Evolutionary conservation across 2,797 vertebrate genomes (phyloP).

Genomic region (Cynopterus sphinx): DNA sequence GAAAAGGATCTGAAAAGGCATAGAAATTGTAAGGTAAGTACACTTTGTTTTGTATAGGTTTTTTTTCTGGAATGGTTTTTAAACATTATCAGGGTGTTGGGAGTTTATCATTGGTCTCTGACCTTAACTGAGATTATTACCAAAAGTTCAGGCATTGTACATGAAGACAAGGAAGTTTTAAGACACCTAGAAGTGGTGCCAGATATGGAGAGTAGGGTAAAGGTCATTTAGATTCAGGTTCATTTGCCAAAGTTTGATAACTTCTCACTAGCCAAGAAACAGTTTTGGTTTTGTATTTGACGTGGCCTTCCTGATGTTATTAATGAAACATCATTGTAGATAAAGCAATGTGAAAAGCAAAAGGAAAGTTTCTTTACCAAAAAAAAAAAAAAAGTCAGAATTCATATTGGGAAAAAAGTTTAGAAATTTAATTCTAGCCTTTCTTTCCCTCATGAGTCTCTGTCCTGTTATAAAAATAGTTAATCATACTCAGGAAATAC

Average conservation of each 20-base stretch:
- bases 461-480: slow-evolving; percentile 15
- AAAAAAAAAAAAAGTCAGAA: background rate
- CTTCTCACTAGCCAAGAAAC: slow-evolving; percentile 13
- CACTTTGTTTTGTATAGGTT: slow-evolving; percentile 16
- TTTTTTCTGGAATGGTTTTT: slow-evolving; percentile 3
- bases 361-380: background rate
- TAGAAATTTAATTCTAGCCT: slow-evolving; percentile 33
- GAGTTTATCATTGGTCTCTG: slow-evolving; percentile 21
- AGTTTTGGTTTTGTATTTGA: slow-evolving; percentile 49
- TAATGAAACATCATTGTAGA: slow-evolving; percentile 49
- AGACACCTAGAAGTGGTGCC: background rate
- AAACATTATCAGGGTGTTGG: background rate
- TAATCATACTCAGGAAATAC: slow-evolving; percentile 19
- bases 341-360: slow-evolving; percentile 43
- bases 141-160: background rate
- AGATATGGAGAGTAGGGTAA: background rate
- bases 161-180: background rate
- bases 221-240: background rate
- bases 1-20: slow-evolving; percentile 24
- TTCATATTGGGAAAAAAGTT: slow-evolving; percentile 36
- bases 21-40: slow-evolving; percentile 61
- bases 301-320: background rate
- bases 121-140: background rate
- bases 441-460: background rate
- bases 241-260: slow-evolving; percentile 35